These are phyloP conservation scores for Galaxias olidus DNA, from an alignment of 2,797 vertebrate species.

Conservation along the genomic window DNA sequence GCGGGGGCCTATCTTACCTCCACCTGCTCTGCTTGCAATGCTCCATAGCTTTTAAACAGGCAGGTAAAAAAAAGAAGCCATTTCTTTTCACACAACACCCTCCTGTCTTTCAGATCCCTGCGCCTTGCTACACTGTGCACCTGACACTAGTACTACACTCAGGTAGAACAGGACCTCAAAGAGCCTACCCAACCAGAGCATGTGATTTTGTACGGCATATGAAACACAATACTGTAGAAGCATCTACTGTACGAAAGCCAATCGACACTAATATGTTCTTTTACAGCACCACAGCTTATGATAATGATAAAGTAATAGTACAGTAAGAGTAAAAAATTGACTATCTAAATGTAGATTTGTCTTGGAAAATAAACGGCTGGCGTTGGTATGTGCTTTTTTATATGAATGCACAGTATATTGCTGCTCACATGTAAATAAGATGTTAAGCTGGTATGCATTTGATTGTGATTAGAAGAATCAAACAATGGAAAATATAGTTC, in stretches of 20 bases:
- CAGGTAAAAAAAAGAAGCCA: background rate
- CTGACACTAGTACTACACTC: background rate
- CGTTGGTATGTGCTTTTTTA: background rate
- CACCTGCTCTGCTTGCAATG: background rate
- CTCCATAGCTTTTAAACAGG: background rate
- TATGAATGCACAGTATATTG: too few species aligned
- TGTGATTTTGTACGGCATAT: constrained; percentile 3
- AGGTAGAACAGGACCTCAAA: constrained; percentile 21
- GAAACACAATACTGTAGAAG: background rate
- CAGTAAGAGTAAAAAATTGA: background rate
- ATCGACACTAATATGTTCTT: too few species aligned
- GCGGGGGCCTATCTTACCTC: background rate
- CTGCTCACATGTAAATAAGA: background rate
- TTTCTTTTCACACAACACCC: background rate
- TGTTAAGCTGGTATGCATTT: background rate
- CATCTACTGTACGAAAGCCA: too few species aligned
- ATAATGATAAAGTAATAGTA: too few species aligned
- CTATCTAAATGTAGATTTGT: background rate
- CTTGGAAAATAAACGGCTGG: background rate
- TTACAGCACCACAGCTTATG: too few species aligned
- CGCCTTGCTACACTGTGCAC: background rate
- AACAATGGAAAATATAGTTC: constrained; percentile 36
- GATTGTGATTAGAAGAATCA: constrained; percentile 11
- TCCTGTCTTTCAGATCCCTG: background rate
- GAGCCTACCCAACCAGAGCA: background rate